A percentile compares a stretch with the other conserved stretches of the same genome.
phyloP scores from a whole-genome alignment of 2,113 vertebrate species.

The Paratilapia polleni region DNA sequence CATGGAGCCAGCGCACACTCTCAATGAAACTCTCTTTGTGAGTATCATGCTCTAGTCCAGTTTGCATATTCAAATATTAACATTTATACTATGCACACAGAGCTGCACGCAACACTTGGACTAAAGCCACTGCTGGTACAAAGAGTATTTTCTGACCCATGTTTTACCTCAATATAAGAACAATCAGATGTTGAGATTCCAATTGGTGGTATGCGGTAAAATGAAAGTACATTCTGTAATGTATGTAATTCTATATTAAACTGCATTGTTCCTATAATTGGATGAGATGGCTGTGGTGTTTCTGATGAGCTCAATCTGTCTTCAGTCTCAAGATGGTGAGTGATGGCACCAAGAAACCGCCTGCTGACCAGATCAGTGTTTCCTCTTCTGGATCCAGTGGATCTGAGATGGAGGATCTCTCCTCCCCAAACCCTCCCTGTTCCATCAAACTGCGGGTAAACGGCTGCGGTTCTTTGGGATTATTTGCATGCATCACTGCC shows the following conservation, averaged over 20 bases:
- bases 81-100: neutral
- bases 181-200: neutral
- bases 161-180: neutral
- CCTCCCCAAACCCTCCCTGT: conserved; percentile 52
- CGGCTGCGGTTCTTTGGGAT: neutral
- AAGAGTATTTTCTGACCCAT: neutral
- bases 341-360: conserved; percentile 70
- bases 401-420: conserved; percentile 81
- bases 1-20: conserved; percentile 80
- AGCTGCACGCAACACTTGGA: neutral
- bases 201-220: neutral
- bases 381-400: conserved; percentile 81
- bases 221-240: neutral
- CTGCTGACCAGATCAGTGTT: conserved; percentile 78
- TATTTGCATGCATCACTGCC: neutral
- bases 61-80: conserved; percentile 14
- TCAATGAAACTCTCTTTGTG: conserved; percentile 88
- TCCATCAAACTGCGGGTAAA: conserved; percentile 73
- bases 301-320: neutral
- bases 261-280: neutral
- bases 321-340: conserved; percentile 70
- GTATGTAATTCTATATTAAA: neutral
- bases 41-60: conserved; percentile 50
- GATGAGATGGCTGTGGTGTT: neutral
- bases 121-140: neutral